These are phyloP conservation scores for Cheilosia vulpina DNA, from an alignment of 2,888 invertebrate genomes.

Conservation along the genomic window DNA sequence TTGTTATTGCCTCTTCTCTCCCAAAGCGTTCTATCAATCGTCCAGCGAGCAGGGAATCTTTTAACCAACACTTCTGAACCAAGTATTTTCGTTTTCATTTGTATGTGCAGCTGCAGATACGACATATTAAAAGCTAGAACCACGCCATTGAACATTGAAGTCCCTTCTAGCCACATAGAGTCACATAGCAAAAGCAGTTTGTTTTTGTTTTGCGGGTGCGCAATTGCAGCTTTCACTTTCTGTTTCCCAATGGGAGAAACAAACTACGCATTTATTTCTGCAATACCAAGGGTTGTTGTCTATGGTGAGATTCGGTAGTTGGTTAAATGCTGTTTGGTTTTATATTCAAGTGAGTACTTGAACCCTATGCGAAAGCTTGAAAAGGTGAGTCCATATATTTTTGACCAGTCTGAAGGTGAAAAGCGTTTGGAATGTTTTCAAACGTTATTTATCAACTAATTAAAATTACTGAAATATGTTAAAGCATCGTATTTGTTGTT, in stretches of 20 bases:
- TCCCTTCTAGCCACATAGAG: too few relatives aligned
- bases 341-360: not conserved
- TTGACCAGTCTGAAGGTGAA: not conserved
- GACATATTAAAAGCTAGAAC: not conserved
- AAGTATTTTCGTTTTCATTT: too few relatives aligned
- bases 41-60: too few relatives aligned
- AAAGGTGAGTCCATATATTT: not conserved
- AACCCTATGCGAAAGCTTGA: not conserved
- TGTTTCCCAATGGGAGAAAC: conserved; percentile 3
- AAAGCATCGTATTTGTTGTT: too few relatives aligned
- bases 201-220: not conserved
- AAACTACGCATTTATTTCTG: conserved; percentile 23
- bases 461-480: too few relatives aligned
- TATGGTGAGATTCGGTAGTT: not conserved
- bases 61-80: not conserved
- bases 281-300: conserved; percentile 14
- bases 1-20: conserved; percentile 18
- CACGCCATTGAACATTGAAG: not conserved
- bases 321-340: not conserved
- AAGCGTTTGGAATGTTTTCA: not conserved
- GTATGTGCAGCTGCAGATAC: not conserved
- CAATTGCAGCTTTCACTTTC: conserved; percentile 50
- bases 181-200: not conserved
- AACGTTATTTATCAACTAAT: too few relatives aligned
- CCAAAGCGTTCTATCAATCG: too few relatives aligned